phyloP scores from a whole-genome alignment of 64 coral and sea anemone genomes.

The Stylophora pistillata region DNA sequence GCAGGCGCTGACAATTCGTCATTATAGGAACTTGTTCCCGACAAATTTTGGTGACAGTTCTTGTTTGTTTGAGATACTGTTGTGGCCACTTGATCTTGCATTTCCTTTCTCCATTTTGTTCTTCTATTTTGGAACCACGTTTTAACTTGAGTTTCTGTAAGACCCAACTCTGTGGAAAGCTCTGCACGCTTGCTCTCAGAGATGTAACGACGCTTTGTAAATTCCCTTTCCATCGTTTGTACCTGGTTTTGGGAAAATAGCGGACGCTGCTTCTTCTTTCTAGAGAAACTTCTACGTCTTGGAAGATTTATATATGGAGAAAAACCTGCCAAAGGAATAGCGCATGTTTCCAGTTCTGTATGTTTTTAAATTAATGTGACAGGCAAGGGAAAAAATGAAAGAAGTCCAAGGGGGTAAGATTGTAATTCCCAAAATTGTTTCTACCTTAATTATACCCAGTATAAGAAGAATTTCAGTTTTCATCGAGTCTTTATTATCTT shows the following conservation, averaged over 20 bases:
- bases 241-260: slow-evolving; percentile 49
- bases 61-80: background rate
- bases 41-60: background rate
- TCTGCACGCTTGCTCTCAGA: slow-evolving; percentile 3
- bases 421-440: too few relatives aligned
- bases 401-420: too few relatives aligned
- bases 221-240: slow-evolving; percentile 45
- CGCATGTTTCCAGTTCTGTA: too few relatives aligned
- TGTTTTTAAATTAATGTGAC: background rate
- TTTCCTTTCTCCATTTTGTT: slow-evolving; percentile 46
- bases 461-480: too few relatives aligned
- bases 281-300: slow-evolving; percentile 18
- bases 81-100: background rate
- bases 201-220: slow-evolving; percentile 37
- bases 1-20: background rate
- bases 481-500: too few relatives aligned
- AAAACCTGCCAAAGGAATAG: background rate
- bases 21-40: background rate
- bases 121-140: slow-evolving; percentile 57
- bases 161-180: slow-evolving; percentile 21
- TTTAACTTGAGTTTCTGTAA: slow-evolving; percentile 45
- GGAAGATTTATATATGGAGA: slow-evolving; percentile 6
- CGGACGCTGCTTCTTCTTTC: slow-evolving; percentile 32
- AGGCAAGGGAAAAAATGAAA: background rate
- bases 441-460: too few relatives aligned